Percentiles rank a stretch among this genome's conserved stretches.
These are phyloP conservation scores for Heliopora coerulea DNA, from an alignment of 92 coral and sea anemone genomes.

Conservation along the genomic window DNA sequence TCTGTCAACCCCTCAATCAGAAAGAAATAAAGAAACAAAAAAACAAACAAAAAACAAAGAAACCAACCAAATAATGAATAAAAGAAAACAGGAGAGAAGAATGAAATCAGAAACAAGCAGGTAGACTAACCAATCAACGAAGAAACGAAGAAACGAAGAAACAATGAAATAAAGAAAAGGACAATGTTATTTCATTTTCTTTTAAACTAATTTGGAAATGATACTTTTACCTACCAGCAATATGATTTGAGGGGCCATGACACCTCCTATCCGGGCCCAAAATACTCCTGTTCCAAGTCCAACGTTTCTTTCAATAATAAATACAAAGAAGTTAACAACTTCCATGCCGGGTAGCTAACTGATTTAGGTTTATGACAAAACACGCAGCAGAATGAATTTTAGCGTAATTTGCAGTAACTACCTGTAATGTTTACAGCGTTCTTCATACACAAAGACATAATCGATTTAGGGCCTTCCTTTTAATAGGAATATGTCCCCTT, in stretches of 20 bases:
- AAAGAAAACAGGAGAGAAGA: not conserved
- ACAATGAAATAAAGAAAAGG: not conserved
- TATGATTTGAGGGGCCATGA: constrained; percentile 23
- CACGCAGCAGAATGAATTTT: no score
- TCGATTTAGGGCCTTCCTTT: no score
- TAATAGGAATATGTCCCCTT: no score
- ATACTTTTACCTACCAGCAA: constrained; percentile 10
- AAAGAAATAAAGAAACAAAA: not conserved
- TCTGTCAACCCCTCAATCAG: no score
- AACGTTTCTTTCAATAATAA: constrained; percentile 9
- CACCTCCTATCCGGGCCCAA: constrained; percentile 36
- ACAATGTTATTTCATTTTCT: not conserved
- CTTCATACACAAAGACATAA: no score
- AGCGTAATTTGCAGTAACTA: no score
- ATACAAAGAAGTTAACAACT: not conserved
- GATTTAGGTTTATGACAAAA: no score
- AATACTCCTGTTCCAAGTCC: constrained; percentile 40
- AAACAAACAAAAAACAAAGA: not conserved
- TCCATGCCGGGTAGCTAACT: no score
- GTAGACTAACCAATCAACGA: not conserved
- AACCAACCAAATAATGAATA: no score
- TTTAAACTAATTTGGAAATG: not conserved
- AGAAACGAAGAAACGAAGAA: no score
- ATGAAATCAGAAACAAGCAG: not conserved
- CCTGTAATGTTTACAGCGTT: no score